Base-by-base conservation (phyloP, 2,113 vertebrate species). In the Hepsetus odoe region DNA sequence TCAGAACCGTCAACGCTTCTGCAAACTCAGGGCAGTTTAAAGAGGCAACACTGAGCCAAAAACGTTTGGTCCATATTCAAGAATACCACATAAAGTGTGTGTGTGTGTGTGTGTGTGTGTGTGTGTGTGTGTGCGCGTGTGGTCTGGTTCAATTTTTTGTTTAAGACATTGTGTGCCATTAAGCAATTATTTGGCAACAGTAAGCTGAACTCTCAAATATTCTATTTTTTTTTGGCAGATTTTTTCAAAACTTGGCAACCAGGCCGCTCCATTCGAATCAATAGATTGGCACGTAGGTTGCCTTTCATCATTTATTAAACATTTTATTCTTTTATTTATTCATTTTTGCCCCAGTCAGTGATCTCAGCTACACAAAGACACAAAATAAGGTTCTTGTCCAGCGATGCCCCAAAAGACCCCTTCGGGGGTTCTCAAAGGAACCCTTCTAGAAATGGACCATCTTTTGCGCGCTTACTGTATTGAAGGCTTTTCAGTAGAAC, bases 1-100 rank as follows among this genome's bases (percentile, higher is more conserved):
- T 95, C 92, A 90, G 93, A 94, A 94, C 94, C 90, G 94, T 94
- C 94, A 94, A 97, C 93, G 95, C 93, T 92, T 87, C 94, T 96
- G 95, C 93, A 91, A 90, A 91, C 88, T 87, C 89, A 90, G 94
- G 97, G 95, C 93, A 93, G 94, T 95, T 90, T 94, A 93, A 95
- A 95, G 90, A 93, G 89, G 90, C 87, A 90, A 92, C 87, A 90
- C 86, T 83, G 90, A 74, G 69, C 86, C 86, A 89, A 89, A 90
- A 91, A 90, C 90, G 87, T 95, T 94, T 93, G 92, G 92, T 91
- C 92, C 86, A 82, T 84, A 94, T 93, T 84, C 80, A 82, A 76
- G 32, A 64, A 69, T 42, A 79, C 26, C 12, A 24, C 55, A 24
- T 18, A 6, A 1, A 64, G 24, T 24, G 30, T 38, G 28, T 46